These are phyloP conservation scores for Forficula auricularia DNA, from an alignment of 1,140 invertebrate species.

Conservation along the genomic window DNA sequence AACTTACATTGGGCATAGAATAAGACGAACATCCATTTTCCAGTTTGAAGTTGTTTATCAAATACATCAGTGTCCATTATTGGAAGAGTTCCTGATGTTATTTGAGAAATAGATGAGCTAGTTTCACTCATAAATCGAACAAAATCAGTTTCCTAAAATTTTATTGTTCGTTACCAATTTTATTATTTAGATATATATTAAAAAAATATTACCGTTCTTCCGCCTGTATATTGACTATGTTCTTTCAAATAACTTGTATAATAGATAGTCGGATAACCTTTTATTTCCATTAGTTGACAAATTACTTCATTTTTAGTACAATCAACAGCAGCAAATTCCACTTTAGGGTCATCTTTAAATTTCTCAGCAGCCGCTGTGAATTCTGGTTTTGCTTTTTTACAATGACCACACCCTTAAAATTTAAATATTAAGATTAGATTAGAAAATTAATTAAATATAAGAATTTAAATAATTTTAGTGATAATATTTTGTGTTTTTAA, in stretches of 20 bases:
- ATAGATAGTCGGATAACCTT: slow-evolving; percentile 71
- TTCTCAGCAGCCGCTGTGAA: slow-evolving; percentile 54
- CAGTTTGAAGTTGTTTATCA: slow-evolving; percentile 27
- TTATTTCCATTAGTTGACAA: slow-evolving; percentile 52
- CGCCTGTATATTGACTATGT: slow-evolving; percentile 45
- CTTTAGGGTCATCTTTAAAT: slow-evolving; percentile 50
- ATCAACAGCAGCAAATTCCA: slow-evolving; percentile 66
- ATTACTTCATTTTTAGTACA: slow-evolving; percentile 48
- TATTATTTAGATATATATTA: background rate
- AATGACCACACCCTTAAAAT: slow-evolving; percentile 72
- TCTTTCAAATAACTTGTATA: slow-evolving; percentile 70
- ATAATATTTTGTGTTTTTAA: slow-evolving; percentile 1
- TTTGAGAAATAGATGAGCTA: background rate
- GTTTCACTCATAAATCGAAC: slow-evolving; percentile 41
- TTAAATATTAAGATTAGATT: slow-evolving; percentile 7
- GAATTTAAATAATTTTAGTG: slow-evolving; percentile 1
- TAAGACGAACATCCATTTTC: slow-evolving; percentile 34
- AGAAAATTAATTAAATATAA: background rate
- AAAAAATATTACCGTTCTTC: slow-evolving; percentile 44
- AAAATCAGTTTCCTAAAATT: slow-evolving; percentile 38
- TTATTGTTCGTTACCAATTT: no score
- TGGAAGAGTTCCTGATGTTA: slow-evolving; percentile 11
- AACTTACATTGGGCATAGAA: slow-evolving; percentile 40
- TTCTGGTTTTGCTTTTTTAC: slow-evolving; percentile 75
- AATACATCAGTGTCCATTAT: slow-evolving; percentile 20